These are phyloP conservation scores for Eupeodes corollae DNA, from an alignment of 1,140 invertebrate genomes.

Conservation along the genomic window DNA sequence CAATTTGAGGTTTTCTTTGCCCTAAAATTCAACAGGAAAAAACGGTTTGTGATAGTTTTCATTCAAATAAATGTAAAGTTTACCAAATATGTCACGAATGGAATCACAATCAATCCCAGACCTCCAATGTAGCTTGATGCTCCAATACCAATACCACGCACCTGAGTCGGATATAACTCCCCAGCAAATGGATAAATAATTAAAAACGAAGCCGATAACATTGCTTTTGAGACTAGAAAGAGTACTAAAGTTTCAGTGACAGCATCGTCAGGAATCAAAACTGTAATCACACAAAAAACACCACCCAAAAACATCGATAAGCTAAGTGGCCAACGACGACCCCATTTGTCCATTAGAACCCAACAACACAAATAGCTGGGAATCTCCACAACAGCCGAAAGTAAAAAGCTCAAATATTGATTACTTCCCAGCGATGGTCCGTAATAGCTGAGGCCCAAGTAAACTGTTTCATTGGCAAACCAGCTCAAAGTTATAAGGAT, in stretches of 20 bases:
- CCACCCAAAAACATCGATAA: constrained; percentile 68
- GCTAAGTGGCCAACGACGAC: constrained; percentile 70
- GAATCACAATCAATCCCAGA: constrained; percentile 75
- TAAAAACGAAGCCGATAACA: constrained; percentile 80
- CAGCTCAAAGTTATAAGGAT: constrained; percentile 55
- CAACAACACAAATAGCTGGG: constrained; percentile 75
- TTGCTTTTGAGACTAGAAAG: constrained; percentile 77
- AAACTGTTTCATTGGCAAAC: constrained; percentile 68
- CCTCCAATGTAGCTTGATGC: constrained; percentile 79
- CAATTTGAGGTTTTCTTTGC: constrained; percentile 67
- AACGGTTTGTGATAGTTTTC: constrained; percentile 4
- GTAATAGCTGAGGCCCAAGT: constrained; percentile 69
- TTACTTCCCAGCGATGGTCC: constrained; percentile 72
- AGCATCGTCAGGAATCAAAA: constrained; percentile 62
- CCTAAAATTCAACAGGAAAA: constrained; percentile 42
- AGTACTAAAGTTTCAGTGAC: constrained; percentile 59
- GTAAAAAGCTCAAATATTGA: constrained; percentile 74
- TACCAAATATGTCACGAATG: constrained; percentile 82
- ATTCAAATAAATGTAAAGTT: constrained; percentile 16
- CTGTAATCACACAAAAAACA: constrained; percentile 67
- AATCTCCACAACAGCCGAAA: constrained; percentile 71
- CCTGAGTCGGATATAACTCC: constrained; percentile 76
- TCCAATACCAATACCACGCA: constrained; percentile 77
- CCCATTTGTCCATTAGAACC: constrained; percentile 74
- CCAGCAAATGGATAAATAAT: constrained; percentile 86